These are phyloP conservation scores for Heliocidaris tuberculata DNA, from an alignment of 35 echinoderm and acorn worm species.

Conservation along the genomic window DNA sequence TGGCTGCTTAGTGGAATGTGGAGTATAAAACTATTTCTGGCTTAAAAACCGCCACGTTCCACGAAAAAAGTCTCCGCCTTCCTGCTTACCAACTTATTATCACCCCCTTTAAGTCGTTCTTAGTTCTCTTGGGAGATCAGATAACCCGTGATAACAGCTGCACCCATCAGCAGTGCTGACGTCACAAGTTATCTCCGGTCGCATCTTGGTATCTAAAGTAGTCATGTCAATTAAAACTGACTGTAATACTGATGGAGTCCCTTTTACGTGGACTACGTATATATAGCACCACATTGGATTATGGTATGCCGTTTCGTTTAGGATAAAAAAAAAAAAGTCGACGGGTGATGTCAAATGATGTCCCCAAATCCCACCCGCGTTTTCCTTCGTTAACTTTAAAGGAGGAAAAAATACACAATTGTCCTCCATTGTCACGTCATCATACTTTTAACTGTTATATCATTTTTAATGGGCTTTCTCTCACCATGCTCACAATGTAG, in stretches of 20 bases:
- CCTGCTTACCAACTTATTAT: neutral
- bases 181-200: slow-evolving; percentile 7
- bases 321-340: neutral
- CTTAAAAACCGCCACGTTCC: too few relatives aligned
- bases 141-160: slow-evolving; percentile 37
- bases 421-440: too few relatives aligned
- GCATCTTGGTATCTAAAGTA: neutral
- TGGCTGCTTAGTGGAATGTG: too few relatives aligned
- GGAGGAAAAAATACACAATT: too few relatives aligned
- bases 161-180: neutral
- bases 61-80: too few relatives aligned
- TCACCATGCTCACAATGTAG: too few relatives aligned
- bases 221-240: slow-evolving; percentile 36
- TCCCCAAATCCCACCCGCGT: neutral
- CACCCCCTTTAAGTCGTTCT: neutral
- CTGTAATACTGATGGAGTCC: slow-evolving; percentile 1
- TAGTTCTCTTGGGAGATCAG: neutral
- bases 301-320: neutral
- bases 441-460: too few relatives aligned
- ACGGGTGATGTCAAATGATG: neutral
- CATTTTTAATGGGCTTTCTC: too few relatives aligned
- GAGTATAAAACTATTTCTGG: too few relatives aligned
- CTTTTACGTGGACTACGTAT: neutral
- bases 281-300: neutral
- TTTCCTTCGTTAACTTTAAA: neutral